Conservation (phyloP, 2,797 vertebrate species). For the Amphiprion clarkii region DNA sequence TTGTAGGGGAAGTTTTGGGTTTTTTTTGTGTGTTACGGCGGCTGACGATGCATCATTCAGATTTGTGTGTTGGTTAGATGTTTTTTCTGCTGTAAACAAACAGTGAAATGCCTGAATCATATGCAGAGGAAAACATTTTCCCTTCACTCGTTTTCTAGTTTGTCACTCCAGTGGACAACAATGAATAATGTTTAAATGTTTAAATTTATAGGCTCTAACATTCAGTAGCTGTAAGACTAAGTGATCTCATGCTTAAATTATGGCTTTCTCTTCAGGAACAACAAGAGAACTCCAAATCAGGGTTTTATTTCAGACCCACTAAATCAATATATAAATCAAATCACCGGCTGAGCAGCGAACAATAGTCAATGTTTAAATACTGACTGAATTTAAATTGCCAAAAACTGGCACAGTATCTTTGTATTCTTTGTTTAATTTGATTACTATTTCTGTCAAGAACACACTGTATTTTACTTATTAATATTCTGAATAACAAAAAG, state of each 20-base stretch:
- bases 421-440: background rate
- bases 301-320: no score
- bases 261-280: no score
- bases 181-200: no score
- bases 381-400: background rate
- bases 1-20: background rate
- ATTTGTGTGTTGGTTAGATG: background rate
- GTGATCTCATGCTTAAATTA: no score
- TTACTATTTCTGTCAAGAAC: background rate
- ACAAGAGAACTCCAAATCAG: no score
- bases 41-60: background rate
- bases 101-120: background rate
- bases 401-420: background rate
- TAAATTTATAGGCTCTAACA: no score
- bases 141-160: background rate
- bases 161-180: background rate
- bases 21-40: background rate
- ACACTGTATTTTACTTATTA: background rate
- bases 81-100: background rate
- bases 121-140: background rate
- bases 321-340: slow-evolving; percentile 5
- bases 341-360: no score
- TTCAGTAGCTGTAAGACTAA: no score
- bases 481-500: no score
- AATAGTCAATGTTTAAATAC: no score